Base-by-base conservation (phyloP, 2,113 vertebrate genomes). In the Myanophis thanlyinensis region DNA sequence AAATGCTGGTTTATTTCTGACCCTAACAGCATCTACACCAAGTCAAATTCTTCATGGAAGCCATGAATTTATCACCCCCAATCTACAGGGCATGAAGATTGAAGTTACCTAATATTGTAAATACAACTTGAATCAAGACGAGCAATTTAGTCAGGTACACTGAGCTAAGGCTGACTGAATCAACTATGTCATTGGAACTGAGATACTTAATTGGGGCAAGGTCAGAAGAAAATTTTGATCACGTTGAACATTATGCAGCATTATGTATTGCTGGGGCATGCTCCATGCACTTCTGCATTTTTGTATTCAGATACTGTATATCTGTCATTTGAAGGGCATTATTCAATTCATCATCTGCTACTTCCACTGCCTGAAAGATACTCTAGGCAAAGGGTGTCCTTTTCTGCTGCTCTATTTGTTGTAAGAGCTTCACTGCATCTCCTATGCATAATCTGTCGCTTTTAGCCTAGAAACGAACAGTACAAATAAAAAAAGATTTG, bases 341-440 rank as follows among this genome's bases (percentile, higher is more conserved):
- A 93, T 90, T 96, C 94, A 93, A 95, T 97, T 95, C 89, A 96
- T 96, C 96, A 96, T 93, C 87, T 92, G 95, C 94, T 92, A 85
- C 73, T 91, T 93, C 93, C 94, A 93, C 52, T 91, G 52, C 92
- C 91, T 95, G 93, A 91, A 86, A 95, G 80, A 93, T 35, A 94
- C 93, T 93, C 95, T 92, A 96, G 94, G 94, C 88, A 94, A 96
- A 96, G 80, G 23, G 2, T 90, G 73, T 92, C 94, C 94, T 95
- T 59, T 94, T 90, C 92, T 62, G 88, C 91, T 94, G 80, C 95
- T 93, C 95, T 94, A 91, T 94, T 94, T 93, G 13, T 89, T 94
- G 62, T 93, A 94, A 91, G 54, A 94, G 85, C 23, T 93, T 23
- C 91, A 87, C 89, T 92, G 92, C 6, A 48, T 94, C 95, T 96